Percentiles rank a stretch among this genome's conserved stretches.
These are phyloP conservation scores for Oenanthe oenanthe DNA, from an alignment of 2,113 vertebrate genomes.

Conservation along the genomic window DNA sequence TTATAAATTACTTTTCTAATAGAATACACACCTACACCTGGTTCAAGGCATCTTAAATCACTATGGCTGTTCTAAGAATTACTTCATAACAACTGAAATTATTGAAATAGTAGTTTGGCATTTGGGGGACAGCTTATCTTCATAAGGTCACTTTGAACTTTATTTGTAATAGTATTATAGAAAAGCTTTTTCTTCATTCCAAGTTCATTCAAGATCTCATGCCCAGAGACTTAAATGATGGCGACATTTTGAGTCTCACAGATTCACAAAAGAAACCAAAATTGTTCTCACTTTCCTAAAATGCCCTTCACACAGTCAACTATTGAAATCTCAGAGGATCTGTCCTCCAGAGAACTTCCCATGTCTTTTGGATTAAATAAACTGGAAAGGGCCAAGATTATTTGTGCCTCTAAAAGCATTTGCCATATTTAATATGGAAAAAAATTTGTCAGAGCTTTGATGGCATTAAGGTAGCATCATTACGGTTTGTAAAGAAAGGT, in stretches of 20 bases:
- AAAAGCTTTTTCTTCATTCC: neutral
- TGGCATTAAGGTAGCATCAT: neutral
- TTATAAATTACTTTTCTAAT: neutral
- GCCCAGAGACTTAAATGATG: neutral
- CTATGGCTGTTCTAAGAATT: neutral
- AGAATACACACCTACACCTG: neutral
- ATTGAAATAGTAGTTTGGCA: neutral
- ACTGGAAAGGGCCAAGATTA: neutral
- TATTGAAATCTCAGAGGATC: neutral
- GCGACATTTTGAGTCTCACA: neutral
- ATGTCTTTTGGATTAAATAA: neutral
- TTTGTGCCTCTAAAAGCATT: neutral
- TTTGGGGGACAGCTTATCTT: neutral
- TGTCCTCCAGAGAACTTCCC: neutral
- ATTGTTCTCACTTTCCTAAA: neutral
- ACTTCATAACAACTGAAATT: neutral
- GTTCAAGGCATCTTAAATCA: neutral
- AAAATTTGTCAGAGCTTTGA: neutral
- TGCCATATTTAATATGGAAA: neutral
- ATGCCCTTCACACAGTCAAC: neutral
- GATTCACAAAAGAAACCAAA: neutral
- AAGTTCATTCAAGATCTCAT: neutral
- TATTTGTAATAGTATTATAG: neutral
- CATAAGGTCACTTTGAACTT: neutral
- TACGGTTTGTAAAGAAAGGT: neutral